Percentiles rank a stretch among this genome's conserved stretches.
These are phyloP conservation scores for Tympanuchus pallidicinctus DNA, from an alignment of 2,113 vertebrate genomes.

Conservation along the genomic window DNA sequence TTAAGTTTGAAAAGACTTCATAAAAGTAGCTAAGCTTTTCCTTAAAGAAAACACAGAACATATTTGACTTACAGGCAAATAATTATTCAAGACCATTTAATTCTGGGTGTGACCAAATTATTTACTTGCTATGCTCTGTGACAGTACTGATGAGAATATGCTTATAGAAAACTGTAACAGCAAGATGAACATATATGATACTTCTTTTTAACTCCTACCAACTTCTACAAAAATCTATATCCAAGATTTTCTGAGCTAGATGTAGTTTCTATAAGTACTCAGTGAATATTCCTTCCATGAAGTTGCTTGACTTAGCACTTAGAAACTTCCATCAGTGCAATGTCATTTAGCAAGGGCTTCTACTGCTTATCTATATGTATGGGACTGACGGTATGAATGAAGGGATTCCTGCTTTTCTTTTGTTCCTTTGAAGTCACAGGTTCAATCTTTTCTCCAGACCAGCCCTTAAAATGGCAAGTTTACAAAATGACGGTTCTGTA, in stretches of 20 bases:
- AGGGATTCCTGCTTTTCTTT: background rate
- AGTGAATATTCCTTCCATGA: background rate
- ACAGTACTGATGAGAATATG: background rate
- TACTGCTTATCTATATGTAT: background rate
- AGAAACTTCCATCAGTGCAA: background rate
- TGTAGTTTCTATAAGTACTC: background rate
- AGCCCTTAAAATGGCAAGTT: background rate
- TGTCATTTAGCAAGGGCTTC: background rate
- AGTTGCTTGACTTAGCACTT: background rate
- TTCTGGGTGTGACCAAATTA: background rate
- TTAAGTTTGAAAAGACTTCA: background rate
- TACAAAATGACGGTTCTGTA: background rate
- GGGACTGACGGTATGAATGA: background rate
- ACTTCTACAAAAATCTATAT: background rate
- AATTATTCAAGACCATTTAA: background rate
- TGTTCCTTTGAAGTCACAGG: background rate
- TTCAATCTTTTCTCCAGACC: background rate
- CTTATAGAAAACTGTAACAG: background rate
- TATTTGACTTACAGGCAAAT: background rate
- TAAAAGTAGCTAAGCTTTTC: background rate
- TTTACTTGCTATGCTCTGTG: background rate
- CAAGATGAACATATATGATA: background rate
- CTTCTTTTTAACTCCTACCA: background rate
- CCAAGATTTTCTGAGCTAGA: background rate
- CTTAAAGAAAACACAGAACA: background rate